Percentiles rank a stretch among this genome's conserved stretches.
Conservation (phyloP, 37 sponge, comb jelly and placozoan species). For the Cliona cf. orientalis region DNA sequence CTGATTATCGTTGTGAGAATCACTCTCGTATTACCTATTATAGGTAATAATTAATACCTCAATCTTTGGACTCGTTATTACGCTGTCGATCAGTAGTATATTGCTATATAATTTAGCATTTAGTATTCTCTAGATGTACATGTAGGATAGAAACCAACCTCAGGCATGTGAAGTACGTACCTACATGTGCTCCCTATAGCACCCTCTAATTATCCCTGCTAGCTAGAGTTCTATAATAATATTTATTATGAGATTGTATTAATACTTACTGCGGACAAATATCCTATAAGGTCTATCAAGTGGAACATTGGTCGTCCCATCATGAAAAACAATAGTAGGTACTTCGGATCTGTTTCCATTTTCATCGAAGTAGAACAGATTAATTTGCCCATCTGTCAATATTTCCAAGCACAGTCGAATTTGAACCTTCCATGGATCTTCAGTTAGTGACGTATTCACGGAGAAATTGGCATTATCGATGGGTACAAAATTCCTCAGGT, state of each 20-base stretch:
- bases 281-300: not conserved
- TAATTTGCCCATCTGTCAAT: not conserved
- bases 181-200: too few species aligned
- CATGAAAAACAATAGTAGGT: conserved; percentile 32
- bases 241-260: too few species aligned
- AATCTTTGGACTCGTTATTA: too few species aligned
- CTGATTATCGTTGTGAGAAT: not conserved
- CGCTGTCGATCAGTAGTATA: too few species aligned
- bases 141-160: too few species aligned
- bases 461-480: conserved; percentile 1
- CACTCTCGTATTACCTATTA: not conserved
- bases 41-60: not conserved
- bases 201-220: too few species aligned
- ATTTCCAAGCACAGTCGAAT: not conserved
- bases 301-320: conserved; percentile 22
- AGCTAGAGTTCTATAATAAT: too few species aligned
- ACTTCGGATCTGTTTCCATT: not conserved
- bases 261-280: conserved; percentile 23
- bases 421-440: conserved; percentile 19
- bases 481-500: conserved; percentile 31
- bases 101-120: too few species aligned
- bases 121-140: too few species aligned
- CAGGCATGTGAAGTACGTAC: too few species aligned
- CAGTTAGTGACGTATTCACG: not conserved
- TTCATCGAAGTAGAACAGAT: not conserved